These are phyloP conservation scores for Pseudomyrmex concolor DNA, from an alignment of 1,140 invertebrate genomes.

Conservation along the genomic window DNA sequence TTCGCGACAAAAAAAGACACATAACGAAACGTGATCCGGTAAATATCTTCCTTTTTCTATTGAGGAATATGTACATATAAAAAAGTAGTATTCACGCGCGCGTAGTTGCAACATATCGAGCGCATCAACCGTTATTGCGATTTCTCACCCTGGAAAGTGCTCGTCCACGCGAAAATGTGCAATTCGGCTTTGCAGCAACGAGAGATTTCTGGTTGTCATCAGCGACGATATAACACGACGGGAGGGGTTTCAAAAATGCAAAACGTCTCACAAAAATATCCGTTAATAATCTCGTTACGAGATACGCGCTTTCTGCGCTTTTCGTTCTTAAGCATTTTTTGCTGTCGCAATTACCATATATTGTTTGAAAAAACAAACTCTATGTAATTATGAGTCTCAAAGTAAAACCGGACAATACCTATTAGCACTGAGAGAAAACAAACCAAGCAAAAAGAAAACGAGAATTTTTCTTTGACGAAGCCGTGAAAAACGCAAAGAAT, in stretches of 20 bases:
- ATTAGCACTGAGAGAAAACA: too few relatives aligned
- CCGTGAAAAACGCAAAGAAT: too few relatives aligned
- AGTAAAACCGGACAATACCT: too few relatives aligned
- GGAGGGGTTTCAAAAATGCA: conserved; percentile 2
- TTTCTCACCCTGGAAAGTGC: conserved; percentile 38
- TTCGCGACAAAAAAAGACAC: not conserved
- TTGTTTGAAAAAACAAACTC: too few relatives aligned
- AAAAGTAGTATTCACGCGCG: conserved; percentile 18
- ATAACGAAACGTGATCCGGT: not conserved
- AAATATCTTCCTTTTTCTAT: conserved; percentile 1
- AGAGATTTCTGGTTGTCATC: conserved; percentile 36
- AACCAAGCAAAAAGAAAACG: too few relatives aligned
- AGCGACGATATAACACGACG: conserved; percentile 2
- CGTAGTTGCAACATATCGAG: conserved; percentile 30
- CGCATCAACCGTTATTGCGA: conserved; percentile 41
- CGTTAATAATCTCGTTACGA: not conserved
- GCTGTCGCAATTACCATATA: too few relatives aligned
- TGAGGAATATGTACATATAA: conserved; percentile 7
- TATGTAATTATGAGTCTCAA: too few relatives aligned
- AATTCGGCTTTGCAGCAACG: conserved; percentile 30
- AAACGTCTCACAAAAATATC: conserved; percentile 17
- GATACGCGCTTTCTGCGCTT: not conserved
- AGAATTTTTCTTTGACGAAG: too few relatives aligned
- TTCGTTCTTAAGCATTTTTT: not conserved
- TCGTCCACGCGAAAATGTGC: conserved; percentile 51